These are phyloP conservation scores for Embidobia sp. DNA, from an alignment of 2,888 invertebrate species.

Conservation along the genomic window DNA sequence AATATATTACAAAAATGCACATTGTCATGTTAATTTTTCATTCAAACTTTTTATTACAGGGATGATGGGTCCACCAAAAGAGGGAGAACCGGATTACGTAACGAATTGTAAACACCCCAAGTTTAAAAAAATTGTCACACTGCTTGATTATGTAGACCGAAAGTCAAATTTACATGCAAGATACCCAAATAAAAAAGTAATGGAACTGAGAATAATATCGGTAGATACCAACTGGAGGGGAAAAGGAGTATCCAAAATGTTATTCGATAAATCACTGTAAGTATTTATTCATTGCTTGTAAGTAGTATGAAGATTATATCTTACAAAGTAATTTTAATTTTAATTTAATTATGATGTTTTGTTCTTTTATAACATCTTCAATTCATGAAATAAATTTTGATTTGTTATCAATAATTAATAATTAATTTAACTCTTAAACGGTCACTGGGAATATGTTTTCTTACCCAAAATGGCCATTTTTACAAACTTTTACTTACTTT, in stretches of 20 bases:
- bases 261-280: slow-evolving; percentile 86
- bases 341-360: neutral
- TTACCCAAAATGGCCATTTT: too few relatives aligned
- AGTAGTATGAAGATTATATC: too few relatives aligned
- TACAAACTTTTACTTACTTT: too few relatives aligned
- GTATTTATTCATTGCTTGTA: too few relatives aligned
- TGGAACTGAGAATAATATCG: slow-evolving; percentile 86
- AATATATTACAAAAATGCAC: too few relatives aligned
- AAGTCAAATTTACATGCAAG: slow-evolving; percentile 84
- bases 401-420: too few relatives aligned
- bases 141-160: slow-evolving; percentile 84
- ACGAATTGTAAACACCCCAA: slow-evolving; percentile 83
- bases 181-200: slow-evolving; percentile 83
- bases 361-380: too few relatives aligned
- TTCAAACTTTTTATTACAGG: slow-evolving; percentile 69
- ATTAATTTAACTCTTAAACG: too few relatives aligned
- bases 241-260: slow-evolving; percentile 85
- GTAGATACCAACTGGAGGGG: slow-evolving; percentile 86
- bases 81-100: slow-evolving; percentile 81
- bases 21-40: neutral
- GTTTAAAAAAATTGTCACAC: slow-evolving; percentile 85
- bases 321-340: neutral
- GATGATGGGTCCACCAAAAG: slow-evolving; percentile 79
- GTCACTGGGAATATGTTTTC: too few relatives aligned
- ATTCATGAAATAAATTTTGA: too few relatives aligned